Evolutionary conservation across 2,888 invertebrate genomes (phyloP).

Genomic region (Nomada ferruginata): DNA sequence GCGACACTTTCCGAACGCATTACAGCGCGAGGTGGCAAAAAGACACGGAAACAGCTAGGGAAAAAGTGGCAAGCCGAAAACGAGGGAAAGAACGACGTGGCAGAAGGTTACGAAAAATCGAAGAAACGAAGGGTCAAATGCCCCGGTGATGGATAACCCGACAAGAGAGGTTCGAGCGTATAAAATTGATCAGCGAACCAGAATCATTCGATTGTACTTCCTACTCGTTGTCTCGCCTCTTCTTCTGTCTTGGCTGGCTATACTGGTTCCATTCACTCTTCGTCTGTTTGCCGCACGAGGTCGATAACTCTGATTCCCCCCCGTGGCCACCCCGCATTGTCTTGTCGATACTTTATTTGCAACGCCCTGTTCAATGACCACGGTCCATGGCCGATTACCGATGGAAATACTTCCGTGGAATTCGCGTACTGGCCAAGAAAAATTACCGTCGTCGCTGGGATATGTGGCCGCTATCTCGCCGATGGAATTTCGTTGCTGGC

Average conservation of each 20-base stretch:
- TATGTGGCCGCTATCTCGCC: background rate
- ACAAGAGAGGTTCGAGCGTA: slow-evolving; percentile 69
- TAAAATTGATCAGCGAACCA: slow-evolving; percentile 77
- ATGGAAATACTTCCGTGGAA: slow-evolving; percentile 60
- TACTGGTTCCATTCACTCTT: slow-evolving; percentile 65
- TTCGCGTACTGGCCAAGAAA: slow-evolving; percentile 59
- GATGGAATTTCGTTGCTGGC: background rate
- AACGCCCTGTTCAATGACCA: slow-evolving; percentile 57
- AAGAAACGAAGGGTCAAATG: slow-evolving; percentile 67
- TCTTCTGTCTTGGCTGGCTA: slow-evolving; percentile 44
- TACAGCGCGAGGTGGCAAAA: slow-evolving; percentile 24
- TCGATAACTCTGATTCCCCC: slow-evolving; percentile 64
- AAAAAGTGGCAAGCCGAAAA: slow-evolving; percentile 31
- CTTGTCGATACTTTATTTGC: slow-evolving; percentile 64
- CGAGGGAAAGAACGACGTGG: slow-evolving; percentile 45
- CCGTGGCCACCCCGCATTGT: slow-evolving; percentile 23
- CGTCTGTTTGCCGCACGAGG: slow-evolving; percentile 55
- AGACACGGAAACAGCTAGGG: slow-evolving; percentile 9
- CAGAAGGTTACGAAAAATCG: slow-evolving; percentile 62
- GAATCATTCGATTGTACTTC: slow-evolving; percentile 76
- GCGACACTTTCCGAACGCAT: slow-evolving; percentile 15
- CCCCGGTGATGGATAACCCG: slow-evolving; percentile 75
- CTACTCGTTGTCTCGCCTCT: slow-evolving; percentile 42
- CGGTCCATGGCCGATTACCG: slow-evolving; percentile 59
- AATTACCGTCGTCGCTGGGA: slow-evolving; percentile 27